Evolutionary conservation across 2,888 invertebrate genomes (phyloP), one percentile per base, ranked within the genome.

Genomic region (Leptopterna dolabrata): DNA sequence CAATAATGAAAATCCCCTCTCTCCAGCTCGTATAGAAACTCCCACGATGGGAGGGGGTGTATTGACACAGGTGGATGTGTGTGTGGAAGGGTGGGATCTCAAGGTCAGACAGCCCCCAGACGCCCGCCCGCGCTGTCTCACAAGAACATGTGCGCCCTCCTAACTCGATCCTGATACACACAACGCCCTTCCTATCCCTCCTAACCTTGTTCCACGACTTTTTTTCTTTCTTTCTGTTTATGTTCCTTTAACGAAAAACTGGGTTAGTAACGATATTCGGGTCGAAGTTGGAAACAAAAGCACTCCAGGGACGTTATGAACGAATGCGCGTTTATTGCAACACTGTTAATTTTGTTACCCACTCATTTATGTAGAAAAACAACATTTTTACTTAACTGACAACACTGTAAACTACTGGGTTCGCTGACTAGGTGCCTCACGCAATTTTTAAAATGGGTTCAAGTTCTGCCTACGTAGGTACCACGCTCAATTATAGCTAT

Each of bases 81-180:
- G 16, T 36, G 16, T 30, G 16, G 45, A 45, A 47, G 78, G 47
- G 78, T n/a, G 45, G 81, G 47, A 30, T 27, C 47, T 70, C 83
- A 83, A 83, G 83, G 83, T 83, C 83, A 83, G 83, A 83, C 83
- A 71, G 43, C 83, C 83, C 63, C 83, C 83, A 83, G 78, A 78
- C 78, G 78, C 73, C 73, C 71, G 36, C 29, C 82, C 43, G 27
- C 83, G 70, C 43, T 70, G 71, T 83, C 83, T 83, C 83, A 63
- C 41, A 43, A 83, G 70, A 63, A 71, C 83, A 83, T 83, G 83
- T 83, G 83, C 81, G 16, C 78, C 73, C 73, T 73, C 73, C 36
- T 73, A 9, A 73, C 73, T 41, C 73, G 73, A 73, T 41, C 24
- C 19, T 45, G 78, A 30, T 51, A 30, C 30, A 30, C 63, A 27